phyloP scores from a whole-genome alignment of 2,888 invertebrate species.

The Apomyelois bistriatella region DNA sequence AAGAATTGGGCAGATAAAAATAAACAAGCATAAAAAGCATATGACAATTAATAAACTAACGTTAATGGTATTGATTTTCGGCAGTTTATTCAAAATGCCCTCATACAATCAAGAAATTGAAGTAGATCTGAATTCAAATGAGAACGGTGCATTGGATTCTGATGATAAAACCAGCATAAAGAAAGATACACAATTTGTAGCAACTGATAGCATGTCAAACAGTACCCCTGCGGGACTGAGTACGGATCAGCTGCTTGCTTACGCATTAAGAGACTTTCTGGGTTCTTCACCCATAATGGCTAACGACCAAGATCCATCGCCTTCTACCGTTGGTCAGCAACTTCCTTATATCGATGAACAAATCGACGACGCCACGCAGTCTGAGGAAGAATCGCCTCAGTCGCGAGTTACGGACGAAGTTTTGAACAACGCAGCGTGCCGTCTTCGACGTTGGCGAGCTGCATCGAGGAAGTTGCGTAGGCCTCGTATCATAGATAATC shows the following conservation, averaged over 20 bases:
- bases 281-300: slow-evolving; percentile 37
- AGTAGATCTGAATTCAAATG: slow-evolving; percentile 61
- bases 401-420: slow-evolving; percentile 59
- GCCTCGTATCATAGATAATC: slow-evolving; percentile 72
- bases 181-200: slow-evolving; percentile 40
- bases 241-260: slow-evolving; percentile 58
- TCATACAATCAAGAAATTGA: slow-evolving; percentile 67
- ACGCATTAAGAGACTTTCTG: slow-evolving; percentile 63
- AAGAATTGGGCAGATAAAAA: not conserved
- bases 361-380: slow-evolving; percentile 42
- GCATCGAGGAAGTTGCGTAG: slow-evolving; percentile 72
- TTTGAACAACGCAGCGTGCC: slow-evolving; percentile 67
- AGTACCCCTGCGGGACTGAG: slow-evolving; percentile 49
- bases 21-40: slow-evolving; percentile 6
- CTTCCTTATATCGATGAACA: slow-evolving; percentile 67
- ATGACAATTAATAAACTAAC: slow-evolving; percentile 14
- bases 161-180: slow-evolving; percentile 46
- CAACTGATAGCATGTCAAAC: slow-evolving; percentile 35
- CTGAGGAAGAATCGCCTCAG: slow-evolving; percentile 54
- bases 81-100: slow-evolving; percentile 54
- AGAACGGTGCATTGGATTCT: slow-evolving; percentile 47
- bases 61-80: slow-evolving; percentile 35
- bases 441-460: slow-evolving; percentile 73
- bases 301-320: slow-evolving; percentile 43
- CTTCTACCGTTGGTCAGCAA: slow-evolving; percentile 41